phyloP scores from a whole-genome alignment of 2,113 vertebrate species.

The Baryphthengus martii region DNA sequence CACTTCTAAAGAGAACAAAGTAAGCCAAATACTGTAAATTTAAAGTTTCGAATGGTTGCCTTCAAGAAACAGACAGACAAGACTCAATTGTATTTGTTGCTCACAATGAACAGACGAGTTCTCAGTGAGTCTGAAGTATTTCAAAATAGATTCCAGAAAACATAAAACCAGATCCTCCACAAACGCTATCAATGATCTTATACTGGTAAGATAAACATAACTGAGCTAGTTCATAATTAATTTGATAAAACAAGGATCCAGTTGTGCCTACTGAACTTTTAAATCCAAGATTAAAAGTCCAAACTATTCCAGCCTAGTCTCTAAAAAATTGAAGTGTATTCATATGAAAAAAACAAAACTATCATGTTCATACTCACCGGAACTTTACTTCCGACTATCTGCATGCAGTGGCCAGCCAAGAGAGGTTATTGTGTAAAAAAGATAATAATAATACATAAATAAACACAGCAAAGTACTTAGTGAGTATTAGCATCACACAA shows the following conservation, averaged over 20 bases:
- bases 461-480: conserved; percentile 90
- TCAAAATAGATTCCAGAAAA: background rate
- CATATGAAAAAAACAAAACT: conserved; percentile 32
- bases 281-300: background rate
- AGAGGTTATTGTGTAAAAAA: conserved; percentile 89
- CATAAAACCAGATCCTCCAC: background rate
- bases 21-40: background rate
- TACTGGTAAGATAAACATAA: background rate
- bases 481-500: conserved; percentile 77
- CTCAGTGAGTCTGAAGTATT: background rate
- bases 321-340: background rate
- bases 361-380: conserved; percentile 86
- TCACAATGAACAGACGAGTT: background rate
- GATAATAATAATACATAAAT: conserved; percentile 76
- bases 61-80: background rate
- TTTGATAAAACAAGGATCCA: background rate
- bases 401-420: conserved; percentile 94
- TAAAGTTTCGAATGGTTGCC: background rate
- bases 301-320: background rate
- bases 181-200: background rate
- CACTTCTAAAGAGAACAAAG: background rate
- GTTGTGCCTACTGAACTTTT: background rate
- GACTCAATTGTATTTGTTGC: background rate
- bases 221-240: background rate
- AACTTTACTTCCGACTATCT: conserved; percentile 99